Base-by-base conservation (phyloP, 2,113 vertebrate genomes). In the Lophura nycthemera region DNA sequence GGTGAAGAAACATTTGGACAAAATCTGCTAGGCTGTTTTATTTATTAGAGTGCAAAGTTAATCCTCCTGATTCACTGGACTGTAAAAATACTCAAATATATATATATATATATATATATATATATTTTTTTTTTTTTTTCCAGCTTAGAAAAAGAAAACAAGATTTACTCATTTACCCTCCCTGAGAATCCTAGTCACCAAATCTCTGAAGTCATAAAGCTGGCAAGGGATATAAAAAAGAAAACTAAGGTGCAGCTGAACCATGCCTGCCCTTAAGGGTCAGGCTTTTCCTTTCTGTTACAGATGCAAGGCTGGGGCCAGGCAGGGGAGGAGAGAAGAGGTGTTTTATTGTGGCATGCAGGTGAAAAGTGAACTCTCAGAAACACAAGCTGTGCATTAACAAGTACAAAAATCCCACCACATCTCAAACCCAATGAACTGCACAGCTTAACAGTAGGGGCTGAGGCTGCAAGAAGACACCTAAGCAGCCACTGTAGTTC, bases 21-120 rank as follows among this genome's bases (percentile, higher is more conserved):
- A 93, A 95, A 97, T 84, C 91, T 96, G 94, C 93, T 94, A 85
- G 91, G 83, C 80, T 94, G 93, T 91, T 92, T 63, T 95, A 96
- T 95, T 97, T 95, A 96, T 92, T 89, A 91, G 61, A 91, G 63
- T 66, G 82, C 79, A 92, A 92, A 96, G 40, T 79, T 94, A 94
- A 95, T 95, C 91, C 92, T 89, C 82, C 85, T 1, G 5, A 94
- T 92, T 90, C 92, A 89, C 71, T 90, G 77, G 65, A 93, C 87
- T 38, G 16, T 83, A 92, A 97, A 96, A 95, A 95, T 70, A 13
- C 22, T 60, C n/a, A 60, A 92, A 81, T 92, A 83, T 38, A 10
- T 15, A 22, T 3, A 2, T 92, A 85, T 38, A 11, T 15, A 25
- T 3, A 3, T 18, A 25, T 3, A 86, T 91, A 88, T 38, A 11